Conservation (phyloP, 2,797 vertebrate genomes). For the Molossus alvarezi region DNA sequence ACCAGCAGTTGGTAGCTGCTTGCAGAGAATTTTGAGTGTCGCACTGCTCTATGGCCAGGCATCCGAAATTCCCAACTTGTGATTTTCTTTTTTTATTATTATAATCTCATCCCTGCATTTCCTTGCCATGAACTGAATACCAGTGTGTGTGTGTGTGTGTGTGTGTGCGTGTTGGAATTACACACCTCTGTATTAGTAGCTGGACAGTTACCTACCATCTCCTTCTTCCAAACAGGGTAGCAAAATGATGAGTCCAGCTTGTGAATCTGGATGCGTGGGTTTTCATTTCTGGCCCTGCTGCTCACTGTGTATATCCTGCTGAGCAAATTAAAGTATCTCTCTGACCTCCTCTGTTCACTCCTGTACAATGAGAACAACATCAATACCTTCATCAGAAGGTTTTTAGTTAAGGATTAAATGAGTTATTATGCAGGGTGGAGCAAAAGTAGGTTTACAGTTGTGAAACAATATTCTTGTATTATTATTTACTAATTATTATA, state of each 20-base stretch:
- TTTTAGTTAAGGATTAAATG: not conserved
- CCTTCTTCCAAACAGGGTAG: not conserved
- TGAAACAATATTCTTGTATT: not conserved
- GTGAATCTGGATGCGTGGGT: not conserved
- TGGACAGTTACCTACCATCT: not conserved
- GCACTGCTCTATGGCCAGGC: not conserved
- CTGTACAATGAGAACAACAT: not conserved
- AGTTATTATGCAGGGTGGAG: not conserved
- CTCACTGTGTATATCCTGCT: not conserved
- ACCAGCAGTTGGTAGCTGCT: not conserved
- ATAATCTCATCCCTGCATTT: not conserved
- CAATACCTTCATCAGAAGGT: not conserved
- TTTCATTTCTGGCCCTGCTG: not conserved
- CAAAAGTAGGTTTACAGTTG: not conserved
- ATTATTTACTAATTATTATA: not conserved
- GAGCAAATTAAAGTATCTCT: not conserved
- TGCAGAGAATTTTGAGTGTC: not conserved
- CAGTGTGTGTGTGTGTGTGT: not conserved
- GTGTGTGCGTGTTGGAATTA: not conserved
- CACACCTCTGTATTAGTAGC: not conserved
- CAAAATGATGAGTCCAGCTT: not conserved
- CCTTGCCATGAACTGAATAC: not conserved
- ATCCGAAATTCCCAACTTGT: not conserved
- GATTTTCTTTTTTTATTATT: not conserved
- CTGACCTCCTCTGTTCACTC: not conserved